Conservation (phyloP, 2,888 invertebrate species). For the Hirtodrosophila trivittata region DNA sequence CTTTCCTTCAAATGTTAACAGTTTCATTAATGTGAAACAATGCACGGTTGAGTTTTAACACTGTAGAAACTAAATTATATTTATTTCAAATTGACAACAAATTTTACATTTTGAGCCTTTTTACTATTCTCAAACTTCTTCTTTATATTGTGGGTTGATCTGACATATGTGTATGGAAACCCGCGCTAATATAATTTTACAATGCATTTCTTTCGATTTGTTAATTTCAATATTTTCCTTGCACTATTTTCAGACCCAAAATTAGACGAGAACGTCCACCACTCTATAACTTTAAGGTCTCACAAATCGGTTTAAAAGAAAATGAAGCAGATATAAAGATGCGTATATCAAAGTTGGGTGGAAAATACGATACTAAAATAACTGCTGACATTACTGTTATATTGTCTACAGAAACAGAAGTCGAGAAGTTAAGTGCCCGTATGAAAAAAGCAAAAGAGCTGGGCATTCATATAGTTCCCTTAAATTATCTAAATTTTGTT, state of each 20-base stretch:
- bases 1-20: too few relatives aligned
- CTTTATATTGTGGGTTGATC: too few relatives aligned
- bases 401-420: constrained; percentile 88
- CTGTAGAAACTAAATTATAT: too few relatives aligned
- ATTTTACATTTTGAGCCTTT: too few relatives aligned
- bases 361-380: constrained; percentile 88
- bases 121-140: constrained; percentile 1
- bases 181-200: too few relatives aligned
- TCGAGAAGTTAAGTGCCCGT: constrained; percentile 87
- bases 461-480: constrained; percentile 92
- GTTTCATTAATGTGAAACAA: too few relatives aligned
- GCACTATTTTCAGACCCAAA: constrained; percentile 86
- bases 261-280: constrained; percentile 88
- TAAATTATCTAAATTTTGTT: constrained; percentile 89
- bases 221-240: too few relatives aligned
- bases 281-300: constrained; percentile 91
- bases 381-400: constrained; percentile 89
- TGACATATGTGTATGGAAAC: too few relatives aligned
- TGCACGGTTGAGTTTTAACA: too few relatives aligned
- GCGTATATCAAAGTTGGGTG: constrained; percentile 90
- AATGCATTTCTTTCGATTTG: too few relatives aligned
- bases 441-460: constrained; percentile 88
- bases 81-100: too few relatives aligned
- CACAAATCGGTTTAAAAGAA: constrained; percentile 86
- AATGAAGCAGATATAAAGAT: constrained; percentile 87